Evolutionary conservation across 2,113 vertebrate species (phyloP), one percentile per base, ranked within the genome.

Genomic region (Corythaixoides concolor): DNA sequence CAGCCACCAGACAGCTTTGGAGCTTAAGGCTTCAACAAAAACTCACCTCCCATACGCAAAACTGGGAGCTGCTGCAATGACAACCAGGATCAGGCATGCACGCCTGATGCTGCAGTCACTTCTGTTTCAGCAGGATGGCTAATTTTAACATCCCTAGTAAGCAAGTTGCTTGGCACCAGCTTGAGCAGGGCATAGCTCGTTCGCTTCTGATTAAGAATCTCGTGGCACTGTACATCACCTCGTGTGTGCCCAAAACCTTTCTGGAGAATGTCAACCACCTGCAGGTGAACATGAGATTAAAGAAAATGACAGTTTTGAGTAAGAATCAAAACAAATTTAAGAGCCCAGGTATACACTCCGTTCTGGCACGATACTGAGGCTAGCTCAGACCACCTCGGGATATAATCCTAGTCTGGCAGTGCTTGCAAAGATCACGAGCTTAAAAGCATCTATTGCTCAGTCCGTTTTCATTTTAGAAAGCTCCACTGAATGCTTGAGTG

Each of bases 401-500:
- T 15, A 6, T 2, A 9, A 15, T 84, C 93, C 59, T 39, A 33
- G 45, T 63, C 81, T 55, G 77, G 39, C 73, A 43, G 53, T 2
- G 20, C 33, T 1, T 24, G 21, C 69, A 33, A 58, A 30, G 9
- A 77, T 28, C 85, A 23, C 0, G 0, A 82, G 41, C 64, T 58
- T 39, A 16, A 26, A 22, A 58, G 12, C 81, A 41, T 18, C 82
- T n/a, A 15, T 4, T 9, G 72, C 52, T 39, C 39, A 6, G 33
- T 0, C 22, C 37, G 32, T n/a, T 55, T 58, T 14, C 27, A 11
- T 11, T 41, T 13, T 6, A 22, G 50, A 50, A 12, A 82, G 37
- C 37, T 55, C 33, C 6, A 2, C 2, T 5, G 60, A 70, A 4
- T 5, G 0, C 10, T 15, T 2, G 8, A 37, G 33, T 0, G 5